A percentile compares a stretch with the other conserved stretches of the same genome.
Evolutionary conservation across 2,888 invertebrate species (phyloP).

Genomic region (Atrina japonica): DNA sequence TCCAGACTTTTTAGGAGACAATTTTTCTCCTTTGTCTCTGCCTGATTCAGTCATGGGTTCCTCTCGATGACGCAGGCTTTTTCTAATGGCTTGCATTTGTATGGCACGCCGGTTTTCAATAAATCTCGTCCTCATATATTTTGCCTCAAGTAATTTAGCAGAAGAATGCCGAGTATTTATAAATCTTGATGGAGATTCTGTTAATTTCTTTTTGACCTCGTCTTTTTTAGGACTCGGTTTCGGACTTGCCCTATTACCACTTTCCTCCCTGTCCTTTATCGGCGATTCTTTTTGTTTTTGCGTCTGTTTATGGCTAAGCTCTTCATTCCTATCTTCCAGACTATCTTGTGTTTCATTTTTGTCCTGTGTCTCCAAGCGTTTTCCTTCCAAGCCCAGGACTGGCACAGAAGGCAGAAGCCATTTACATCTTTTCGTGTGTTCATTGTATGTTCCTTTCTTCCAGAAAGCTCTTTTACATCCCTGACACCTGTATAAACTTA

Average conservation of each 20-base stretch:
- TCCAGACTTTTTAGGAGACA: slow-evolving; percentile 4
- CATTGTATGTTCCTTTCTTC: slow-evolving; percentile 47
- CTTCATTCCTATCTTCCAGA: neutral
- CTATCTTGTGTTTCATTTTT: neutral
- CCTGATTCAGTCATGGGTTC: no score
- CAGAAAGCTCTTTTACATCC: slow-evolving; percentile 57
- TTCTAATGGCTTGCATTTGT: neutral
- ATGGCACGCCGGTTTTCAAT: slow-evolving; percentile 29
- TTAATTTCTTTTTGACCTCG: neutral
- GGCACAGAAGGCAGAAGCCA: neutral
- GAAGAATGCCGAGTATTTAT: slow-evolving; percentile 16
- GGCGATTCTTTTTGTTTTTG: no score
- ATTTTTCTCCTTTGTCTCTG: neutral
- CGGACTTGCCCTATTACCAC: no score
- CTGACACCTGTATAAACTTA: slow-evolving; percentile 28
- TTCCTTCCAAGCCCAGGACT: no score
- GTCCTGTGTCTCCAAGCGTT: neutral
- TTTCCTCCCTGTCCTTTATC: no score
- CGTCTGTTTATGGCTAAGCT: neutral
- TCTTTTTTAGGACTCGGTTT: slow-evolving; percentile 12
- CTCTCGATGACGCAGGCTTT: neutral
- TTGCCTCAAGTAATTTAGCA: neutral
- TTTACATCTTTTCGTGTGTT: slow-evolving; percentile 48
- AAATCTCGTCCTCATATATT: slow-evolving; percentile 33
- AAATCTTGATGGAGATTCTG: neutral